Conservation (phyloP, 2,888 invertebrate genomes). For the Sarcophaga rosellei region DNA sequence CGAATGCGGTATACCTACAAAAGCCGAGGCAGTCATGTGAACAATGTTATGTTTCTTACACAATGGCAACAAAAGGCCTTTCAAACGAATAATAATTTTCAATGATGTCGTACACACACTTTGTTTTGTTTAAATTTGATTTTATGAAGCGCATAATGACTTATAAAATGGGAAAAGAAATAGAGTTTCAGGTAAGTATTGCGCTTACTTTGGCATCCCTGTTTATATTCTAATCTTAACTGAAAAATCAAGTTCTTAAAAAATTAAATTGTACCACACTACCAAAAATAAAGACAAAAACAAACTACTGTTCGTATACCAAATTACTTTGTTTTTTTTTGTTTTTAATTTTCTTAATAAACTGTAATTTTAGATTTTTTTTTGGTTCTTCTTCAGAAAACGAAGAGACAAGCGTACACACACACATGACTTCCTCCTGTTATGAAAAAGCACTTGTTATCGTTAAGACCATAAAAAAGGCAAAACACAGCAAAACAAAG, state of each 20-base stretch:
- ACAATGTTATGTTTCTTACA: no score
- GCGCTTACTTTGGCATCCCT: slow-evolving; percentile 33
- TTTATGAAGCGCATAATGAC: no score
- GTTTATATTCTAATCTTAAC: slow-evolving; percentile 25
- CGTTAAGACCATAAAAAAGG: slow-evolving; percentile 56
- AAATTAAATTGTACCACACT: slow-evolving; percentile 37
- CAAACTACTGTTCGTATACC: slow-evolving; percentile 68
- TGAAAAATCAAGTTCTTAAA: slow-evolving; percentile 50
- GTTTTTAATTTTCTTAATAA: slow-evolving; percentile 51
- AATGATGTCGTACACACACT: no score
- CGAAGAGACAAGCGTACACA: slow-evolving; percentile 1
- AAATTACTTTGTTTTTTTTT: slow-evolving; percentile 19
- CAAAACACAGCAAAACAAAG: background rate
- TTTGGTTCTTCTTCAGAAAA: slow-evolving; percentile 56
- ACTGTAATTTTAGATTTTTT: slow-evolving; percentile 58
- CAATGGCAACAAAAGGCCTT: no score
- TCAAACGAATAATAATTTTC: no score
- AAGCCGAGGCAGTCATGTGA: no score
- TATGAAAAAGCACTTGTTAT: slow-evolving; percentile 67
- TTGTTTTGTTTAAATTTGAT: no score
- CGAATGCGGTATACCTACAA: no score
- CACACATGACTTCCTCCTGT: slow-evolving; percentile 60
- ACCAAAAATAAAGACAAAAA: slow-evolving; percentile 15
- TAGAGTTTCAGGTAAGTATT: background rate
- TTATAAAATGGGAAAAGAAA: no score